Percentiles rank a stretch among this genome's conserved stretches.
Evolutionary conservation across 1,140 invertebrate genomes (phyloP).

Genomic region (Ips typographus): DNA sequence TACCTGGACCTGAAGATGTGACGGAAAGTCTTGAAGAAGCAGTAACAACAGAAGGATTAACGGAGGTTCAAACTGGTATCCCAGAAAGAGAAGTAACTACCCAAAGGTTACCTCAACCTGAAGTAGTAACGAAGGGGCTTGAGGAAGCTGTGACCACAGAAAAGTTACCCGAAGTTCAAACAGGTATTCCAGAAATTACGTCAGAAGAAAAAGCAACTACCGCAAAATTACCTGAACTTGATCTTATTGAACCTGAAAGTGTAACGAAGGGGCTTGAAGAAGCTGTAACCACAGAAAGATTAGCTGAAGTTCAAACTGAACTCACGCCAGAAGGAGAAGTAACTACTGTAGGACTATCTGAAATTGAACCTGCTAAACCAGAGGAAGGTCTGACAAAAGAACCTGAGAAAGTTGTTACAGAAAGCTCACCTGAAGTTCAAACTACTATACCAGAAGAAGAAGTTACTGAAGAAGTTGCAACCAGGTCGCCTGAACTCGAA

Average conservation of each 20-base stretch:
- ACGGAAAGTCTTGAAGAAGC: too few species aligned
- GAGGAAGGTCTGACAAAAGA: slow-evolving; percentile 6
- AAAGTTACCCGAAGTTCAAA: too few species aligned
- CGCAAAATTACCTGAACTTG: slow-evolving; percentile 7
- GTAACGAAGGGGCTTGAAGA: neutral
- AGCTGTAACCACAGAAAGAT: slow-evolving; percentile 11
- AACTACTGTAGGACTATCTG: neutral
- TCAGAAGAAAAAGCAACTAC: neutral
- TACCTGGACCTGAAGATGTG: too few species aligned
- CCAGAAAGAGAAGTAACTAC: too few species aligned
- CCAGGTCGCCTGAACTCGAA: neutral
- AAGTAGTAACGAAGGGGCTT: too few species aligned
- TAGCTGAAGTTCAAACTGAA: slow-evolving; percentile 2
- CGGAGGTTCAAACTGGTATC: too few species aligned
- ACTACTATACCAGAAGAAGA: neutral
- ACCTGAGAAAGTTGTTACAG: neutral
- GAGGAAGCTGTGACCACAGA: too few species aligned
- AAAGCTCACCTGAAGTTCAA: neutral
- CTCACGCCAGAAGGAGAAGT: slow-evolving; percentile 15
- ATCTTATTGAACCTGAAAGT: neutral
- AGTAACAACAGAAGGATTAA: too few species aligned
- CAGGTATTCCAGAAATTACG: too few species aligned
- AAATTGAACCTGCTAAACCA: neutral
- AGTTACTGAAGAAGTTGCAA: neutral
- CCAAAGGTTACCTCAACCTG: too few species aligned